Evolutionary conservation across 2,113 vertebrate species (phyloP), one percentile per base, ranked within the genome.

Genomic region (Planiliza haematocheilus): DNA sequence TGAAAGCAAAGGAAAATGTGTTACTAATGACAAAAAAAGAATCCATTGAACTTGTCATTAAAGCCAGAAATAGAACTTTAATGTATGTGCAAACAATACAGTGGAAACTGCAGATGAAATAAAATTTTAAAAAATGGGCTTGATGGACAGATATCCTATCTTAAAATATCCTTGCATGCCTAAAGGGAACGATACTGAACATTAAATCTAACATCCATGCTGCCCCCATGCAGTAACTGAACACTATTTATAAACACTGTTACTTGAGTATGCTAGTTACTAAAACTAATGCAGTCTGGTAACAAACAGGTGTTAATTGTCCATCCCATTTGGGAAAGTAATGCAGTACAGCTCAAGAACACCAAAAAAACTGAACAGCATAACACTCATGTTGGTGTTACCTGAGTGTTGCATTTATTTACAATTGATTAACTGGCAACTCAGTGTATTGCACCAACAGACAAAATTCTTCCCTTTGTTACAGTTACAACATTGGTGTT

Each of bases 391-490:
- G 9, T 24, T 13, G 43, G 14, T 12, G 49, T 58, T 39, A 18
- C 18, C 39, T 18, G 10, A 39, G 38, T 52, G 10, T 43, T 52
- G 7, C 12, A 39, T 53, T 41, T 13, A 8, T 7, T 16, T 18
- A 7, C 16, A 1, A 12, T 55, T 51, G 49, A 24, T 52, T 13
- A 55, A 56, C 43, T 39, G 42, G n/a, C 64, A 24, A 16, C 0
- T 0, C 21, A 17, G 10, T 10, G 14, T 61, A 67, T 57, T 41
- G 49, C 56, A 51, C 11, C 30, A 81, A 72, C 58, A 65, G 64
- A 38, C 39, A 20, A 52, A 72, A 59, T 80, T 37, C 12, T 38
- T 64, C 16, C 24, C 8, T 73, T 82, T 83, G 67, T 66, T 59
- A 53, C n/a, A 66, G 2, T 52, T 20, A 21, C 36, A 69, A 16